Evolutionary conservation across 2,113 vertebrate genomes (phyloP), one percentile per base, ranked within the genome.

Genomic region (Tenrec ecaudatus): DNA sequence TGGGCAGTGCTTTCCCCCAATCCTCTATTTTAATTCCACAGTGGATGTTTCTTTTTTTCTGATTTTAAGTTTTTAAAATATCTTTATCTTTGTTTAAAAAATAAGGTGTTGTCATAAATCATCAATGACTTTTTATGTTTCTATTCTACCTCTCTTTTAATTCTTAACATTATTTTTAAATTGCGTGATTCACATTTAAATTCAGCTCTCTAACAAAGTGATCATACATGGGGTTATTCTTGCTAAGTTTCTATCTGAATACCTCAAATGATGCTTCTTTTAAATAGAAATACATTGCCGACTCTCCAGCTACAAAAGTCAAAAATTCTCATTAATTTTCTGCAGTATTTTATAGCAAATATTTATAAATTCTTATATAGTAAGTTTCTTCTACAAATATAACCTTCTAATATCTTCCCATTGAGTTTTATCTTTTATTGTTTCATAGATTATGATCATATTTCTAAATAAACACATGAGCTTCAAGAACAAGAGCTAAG

Each of bases 321-420:
- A 36, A 88, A 82, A 53, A 94, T 11, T 22, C 47, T 19, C 71
- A 31, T 12, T 58, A 60, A 78, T 73, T 91, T 40, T 79, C 75
- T 83, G 19, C n/a, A 64, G 4, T 53, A 82, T 43, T 84, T 90
- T 68, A 60, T 20, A 75, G 36, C 2, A 89, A 76, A 80, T 92
- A 60, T 43, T 84, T 84, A 73, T 92, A 71, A 31, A 53, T 40
- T 66, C 47, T 77, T 58, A 33, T n/a, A 60, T 11, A 38, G 20
- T 88, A 40, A 77, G 1, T 77, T 94, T 90, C 31, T 86, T n/a
- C 47, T 27, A 90, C 47, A 3, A 95, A 47, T 81, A 90, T 36
- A 82, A 9, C 60, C 2, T 14, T 92, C 80, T 29, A 89, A 11
- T n/a, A n/a, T 7, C 12, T 53, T 89, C 68, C 16, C 91, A 33